Evolutionary conservation across 2,888 invertebrate species (phyloP), one percentile per base, ranked within the genome.

Genomic region (Polyommatus iphigenia): DNA sequence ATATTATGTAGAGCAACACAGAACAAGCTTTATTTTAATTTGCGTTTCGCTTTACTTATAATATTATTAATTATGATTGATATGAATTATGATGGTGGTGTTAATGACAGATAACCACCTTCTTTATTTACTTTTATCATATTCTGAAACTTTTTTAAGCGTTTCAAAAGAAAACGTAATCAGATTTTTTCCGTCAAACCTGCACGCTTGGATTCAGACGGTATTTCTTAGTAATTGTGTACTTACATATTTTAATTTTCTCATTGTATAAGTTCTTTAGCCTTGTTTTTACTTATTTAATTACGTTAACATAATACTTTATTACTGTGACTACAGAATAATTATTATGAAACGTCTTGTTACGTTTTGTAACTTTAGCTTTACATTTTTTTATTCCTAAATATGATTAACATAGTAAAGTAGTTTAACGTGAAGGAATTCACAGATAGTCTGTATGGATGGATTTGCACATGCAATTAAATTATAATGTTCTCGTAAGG

Each of bases 271-370:
- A 15, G 24, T 67, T 67, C 67, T 32, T 67, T 32, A 32, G 67
- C 67, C 67, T 67, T 67, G 67, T 67, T 6, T 29, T 15, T 32
- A 67, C 29, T 67, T 67, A 67, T 67, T 67, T 18, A 67, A 67
- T 67, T 67, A 67, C 67, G 29, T 67, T 29, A 67, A 29, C 13
- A 67, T 62, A 67, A 67, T 62, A 67, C 15, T 67, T 32, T 29
- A 67, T 67, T 29, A 67, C 67, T 67, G 4, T 24, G 24, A 10
- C 20, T 67, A 29, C 29, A 67, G 24, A 67, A 67, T 67, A 29
- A 32, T 67, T 29, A 67, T 46, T 46, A 46, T 3, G 46, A 46
- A 67, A 18, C 18, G 18, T 15, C 29, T 32, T 67, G 29, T 29
- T 32, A 67, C 29, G 67, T 29, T 29, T 67, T 32, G 32, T 32